Conservation (phyloP, 2,113 vertebrate genomes). For the Peromyscus maniculatus region DNA sequence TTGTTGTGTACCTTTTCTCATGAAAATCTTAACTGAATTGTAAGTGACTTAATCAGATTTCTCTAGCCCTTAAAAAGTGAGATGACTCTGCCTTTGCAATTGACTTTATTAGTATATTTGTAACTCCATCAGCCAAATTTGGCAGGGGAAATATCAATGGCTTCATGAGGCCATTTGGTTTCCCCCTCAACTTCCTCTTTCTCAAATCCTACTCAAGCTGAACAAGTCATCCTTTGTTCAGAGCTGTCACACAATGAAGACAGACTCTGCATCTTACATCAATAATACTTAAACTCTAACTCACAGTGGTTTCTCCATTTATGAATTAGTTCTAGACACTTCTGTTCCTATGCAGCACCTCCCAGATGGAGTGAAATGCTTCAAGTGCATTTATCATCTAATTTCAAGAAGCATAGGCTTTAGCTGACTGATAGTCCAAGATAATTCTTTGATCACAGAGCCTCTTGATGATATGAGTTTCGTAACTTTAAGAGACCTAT, state of each 20-base stretch:
- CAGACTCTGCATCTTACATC: neutral
- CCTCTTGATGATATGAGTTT: neutral
- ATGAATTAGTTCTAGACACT: neutral
- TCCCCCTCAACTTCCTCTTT: neutral
- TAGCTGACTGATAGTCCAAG: neutral
- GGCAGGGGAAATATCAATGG: neutral
- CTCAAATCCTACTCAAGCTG: neutral
- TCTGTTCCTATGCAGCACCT: neutral
- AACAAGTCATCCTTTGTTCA: neutral
- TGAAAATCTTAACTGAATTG: neutral
- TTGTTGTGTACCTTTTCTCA: neutral
- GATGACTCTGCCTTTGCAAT: neutral
- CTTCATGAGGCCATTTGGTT: neutral
- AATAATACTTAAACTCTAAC: neutral
- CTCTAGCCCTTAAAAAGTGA: neutral
- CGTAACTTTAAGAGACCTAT: neutral
- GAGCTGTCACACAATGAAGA: neutral
- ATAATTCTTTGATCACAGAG: neutral
- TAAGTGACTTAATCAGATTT: conserved; percentile 7
- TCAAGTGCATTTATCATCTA: neutral
- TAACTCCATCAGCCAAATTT: neutral
- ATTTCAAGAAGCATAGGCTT: neutral
- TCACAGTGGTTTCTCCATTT: neutral
- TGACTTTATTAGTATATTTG: neutral
- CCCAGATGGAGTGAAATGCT: neutral